Base-by-base conservation (phyloP, 2,888 invertebrate genomes). In the Meteorus colon region DNA sequence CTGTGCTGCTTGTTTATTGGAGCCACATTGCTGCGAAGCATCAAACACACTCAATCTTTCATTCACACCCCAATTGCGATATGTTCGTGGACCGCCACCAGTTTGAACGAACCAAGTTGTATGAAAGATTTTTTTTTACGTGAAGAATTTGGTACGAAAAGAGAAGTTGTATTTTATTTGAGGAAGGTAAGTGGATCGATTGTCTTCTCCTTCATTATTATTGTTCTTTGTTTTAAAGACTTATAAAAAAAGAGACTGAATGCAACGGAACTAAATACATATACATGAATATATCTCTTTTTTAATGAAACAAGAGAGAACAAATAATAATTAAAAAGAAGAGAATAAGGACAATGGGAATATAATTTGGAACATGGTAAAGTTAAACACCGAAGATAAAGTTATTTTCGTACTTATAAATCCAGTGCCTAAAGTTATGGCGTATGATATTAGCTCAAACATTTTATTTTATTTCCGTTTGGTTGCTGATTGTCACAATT, bases 31-130 rank as follows among this genome's bases (percentile, higher is more conserved):
- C 89, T 96, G 95, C 90, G 95, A 95, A 87, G 92, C 94, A 74
- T 91, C 95, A 84, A 95, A 96, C 90, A 95, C 94, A 74, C 92
- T 95, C 80, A 94, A 94, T 71, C 92, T 95, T 84, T 94, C 94
- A 0, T 90, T 96, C 59, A 93, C 94, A n/a, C 96, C 96, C 5
- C 95, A 96, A 85, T 91, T 96, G 75, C 93, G 94, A 82, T 96
- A 96, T 88, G 93, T 95, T n/a, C 92, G 94, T 77, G 96, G 96
- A 79, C 95, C 96, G 14, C 96, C 96, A 27, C 96, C 96, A 10
- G 93, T 95, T 82, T 95, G 92, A 93, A 87, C 77, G 27, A 79
- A 77, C 68, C 48, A 69, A 60, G 24, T 29, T 59, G 4, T 29
- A 55, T 24, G 55, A 27, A 34, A 19, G 27, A 48, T 48, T n/a